Evolutionary conservation across 1,140 invertebrate genomes (phyloP).

Genomic region (Coelopa frigida): DNA sequence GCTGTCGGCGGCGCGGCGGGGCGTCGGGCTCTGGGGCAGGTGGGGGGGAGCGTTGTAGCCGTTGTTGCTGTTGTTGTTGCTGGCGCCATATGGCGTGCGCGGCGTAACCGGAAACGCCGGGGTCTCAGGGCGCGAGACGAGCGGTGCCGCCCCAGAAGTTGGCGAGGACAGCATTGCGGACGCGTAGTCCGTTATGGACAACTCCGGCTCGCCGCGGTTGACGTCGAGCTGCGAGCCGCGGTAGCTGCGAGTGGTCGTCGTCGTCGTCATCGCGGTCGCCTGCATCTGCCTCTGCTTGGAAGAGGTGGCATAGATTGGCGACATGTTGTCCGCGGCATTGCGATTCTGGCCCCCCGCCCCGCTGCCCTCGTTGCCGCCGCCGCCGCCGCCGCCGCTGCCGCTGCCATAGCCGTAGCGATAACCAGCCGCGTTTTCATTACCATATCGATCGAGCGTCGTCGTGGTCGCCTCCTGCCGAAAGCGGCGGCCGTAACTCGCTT

Average conservation of each 20-base stretch:
- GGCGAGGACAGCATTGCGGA: slow-evolving; percentile 6
- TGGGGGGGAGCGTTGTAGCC: slow-evolving; percentile 46
- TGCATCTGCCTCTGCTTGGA: slow-evolving; percentile 19
- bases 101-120: slow-evolving; percentile 85
- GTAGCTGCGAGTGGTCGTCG: not conserved
- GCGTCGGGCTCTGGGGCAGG: slow-evolving; percentile 20
- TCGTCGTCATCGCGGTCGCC: slow-evolving; percentile 1
- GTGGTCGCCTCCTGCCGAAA: no score
- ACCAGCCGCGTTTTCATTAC: slow-evolving; percentile 14
- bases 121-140: slow-evolving; percentile 63
- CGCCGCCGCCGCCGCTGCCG: slow-evolving; percentile 16
- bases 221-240: not conserved
- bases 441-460: slow-evolving; percentile 18
- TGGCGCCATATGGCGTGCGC: slow-evolving; percentile 66
- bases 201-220: slow-evolving; percentile 4
- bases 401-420: slow-evolving; percentile 11
- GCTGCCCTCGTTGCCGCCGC: slow-evolving; percentile 22
- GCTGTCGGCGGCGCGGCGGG: slow-evolving; percentile 19
- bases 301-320: slow-evolving; percentile 40
- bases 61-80: slow-evolving; percentile 15
- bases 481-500: no score
- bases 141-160: slow-evolving; percentile 54
- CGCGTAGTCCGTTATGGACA: slow-evolving; percentile 3
- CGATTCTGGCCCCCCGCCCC: slow-evolving; percentile 6
- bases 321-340: slow-evolving; percentile 33